A percentile compares a stretch with the other conserved stretches of the same genome.
Conservation (phyloP, 2,888 invertebrate genomes). For the Ommatoiulus sabulosus region DNA sequence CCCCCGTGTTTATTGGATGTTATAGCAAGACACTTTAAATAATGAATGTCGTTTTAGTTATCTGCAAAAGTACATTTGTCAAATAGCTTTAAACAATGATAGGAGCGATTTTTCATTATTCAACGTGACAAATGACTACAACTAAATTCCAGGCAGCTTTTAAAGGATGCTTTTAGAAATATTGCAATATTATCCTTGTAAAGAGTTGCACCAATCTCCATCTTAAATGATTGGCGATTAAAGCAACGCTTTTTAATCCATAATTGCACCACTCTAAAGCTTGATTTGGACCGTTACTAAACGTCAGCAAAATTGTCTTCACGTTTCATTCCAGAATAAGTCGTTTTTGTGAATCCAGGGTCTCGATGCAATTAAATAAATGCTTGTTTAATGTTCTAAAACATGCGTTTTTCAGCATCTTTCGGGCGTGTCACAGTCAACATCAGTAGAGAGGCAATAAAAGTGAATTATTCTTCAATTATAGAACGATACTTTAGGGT, state of each 20-base stretch:
- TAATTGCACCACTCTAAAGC: background rate
- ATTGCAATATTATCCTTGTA: too few relatives aligned
- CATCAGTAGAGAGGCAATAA: too few relatives aligned
- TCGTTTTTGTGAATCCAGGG: background rate
- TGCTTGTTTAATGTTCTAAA: background rate
- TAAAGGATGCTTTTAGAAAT: too few relatives aligned
- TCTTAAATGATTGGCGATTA: too few relatives aligned
- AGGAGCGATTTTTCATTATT: background rate
- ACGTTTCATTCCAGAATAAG: background rate
- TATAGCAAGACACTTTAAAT: background rate
- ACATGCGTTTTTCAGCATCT: background rate
- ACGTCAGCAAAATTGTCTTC: background rate
- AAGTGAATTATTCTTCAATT: background rate
- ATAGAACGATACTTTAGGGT: background rate
- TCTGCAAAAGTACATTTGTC: background rate
- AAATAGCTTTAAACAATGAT: background rate
- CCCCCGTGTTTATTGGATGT: background rate
- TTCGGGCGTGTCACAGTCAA: background rate
- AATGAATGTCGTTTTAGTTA: background rate
- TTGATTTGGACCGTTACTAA: background rate
- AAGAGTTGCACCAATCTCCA: too few relatives aligned
- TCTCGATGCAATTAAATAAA: background rate
- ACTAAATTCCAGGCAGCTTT: too few relatives aligned
- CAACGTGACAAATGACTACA: background rate
- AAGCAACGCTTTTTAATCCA: too few relatives aligned